Evolutionary conservation across 2,888 invertebrate genomes (phyloP), one percentile per base, ranked within the genome.

Genomic region (Linhomoeus sp.): DNA sequence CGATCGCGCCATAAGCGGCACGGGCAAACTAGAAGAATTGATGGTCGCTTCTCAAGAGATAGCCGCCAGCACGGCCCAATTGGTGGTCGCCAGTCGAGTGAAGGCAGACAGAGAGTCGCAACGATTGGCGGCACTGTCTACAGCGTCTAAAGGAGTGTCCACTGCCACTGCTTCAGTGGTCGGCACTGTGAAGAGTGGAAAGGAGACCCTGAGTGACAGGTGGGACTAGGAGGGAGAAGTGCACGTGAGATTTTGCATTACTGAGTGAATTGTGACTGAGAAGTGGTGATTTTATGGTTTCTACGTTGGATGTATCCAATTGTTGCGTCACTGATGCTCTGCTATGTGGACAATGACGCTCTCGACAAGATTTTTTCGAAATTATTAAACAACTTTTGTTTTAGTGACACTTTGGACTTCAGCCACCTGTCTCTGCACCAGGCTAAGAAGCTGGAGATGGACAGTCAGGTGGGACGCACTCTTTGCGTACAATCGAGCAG

Each of bases 21-120:
- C 78, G 53, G 85, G 83, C 0, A 87, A 87, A 65, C 77, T 83
- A 62, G 87, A 88, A 63, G 83, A 85, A 63, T 75, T 97, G 50
- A 81, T 90, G 50, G 94, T 88, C 1, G 92, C 90, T 9, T 88
- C 94, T 23, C 90, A 94, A 70, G 86, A 86, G 67, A 87, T 90
- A 50, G 84, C 86, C 47, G 92, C 85, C 51, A 85, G 81, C 55
- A 94, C 94, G 1, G 90, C 92, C 43, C 94, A 94, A 69, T 73
- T 99, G 49, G 94, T 94, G 45, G 88, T 94, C 0, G 87, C 94
- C 17, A 88, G 88, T 53, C 49, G 68, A 52, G 94, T 97, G 9
- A 87, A 94, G 69, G 90, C 97, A 0, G 80, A 83, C 25, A 24
- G 41, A 2, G 26, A 25, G 2, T 41, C 41, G 25, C 2, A 7